Percentiles rank a stretch among this genome's conserved stretches.
These are phyloP conservation scores for Drosophila tani DNA, from an alignment of 1,140 invertebrate species.

Conservation along the genomic window DNA sequence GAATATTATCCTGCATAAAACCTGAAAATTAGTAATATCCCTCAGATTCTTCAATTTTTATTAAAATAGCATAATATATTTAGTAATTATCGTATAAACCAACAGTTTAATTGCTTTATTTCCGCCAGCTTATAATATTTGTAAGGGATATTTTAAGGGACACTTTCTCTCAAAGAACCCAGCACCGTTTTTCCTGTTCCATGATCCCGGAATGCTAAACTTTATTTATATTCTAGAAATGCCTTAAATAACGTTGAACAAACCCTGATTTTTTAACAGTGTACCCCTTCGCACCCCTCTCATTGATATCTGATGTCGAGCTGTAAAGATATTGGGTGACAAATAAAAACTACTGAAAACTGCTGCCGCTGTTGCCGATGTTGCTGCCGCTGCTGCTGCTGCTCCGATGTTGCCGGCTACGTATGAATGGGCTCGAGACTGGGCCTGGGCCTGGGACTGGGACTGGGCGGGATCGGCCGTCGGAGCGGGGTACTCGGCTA, in stretches of 20 bases:
- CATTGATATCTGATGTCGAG: constrained; percentile 75
- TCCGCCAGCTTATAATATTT: background rate
- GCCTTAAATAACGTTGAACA: background rate
- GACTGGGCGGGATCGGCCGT: constrained; percentile 35
- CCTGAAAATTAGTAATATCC: background rate
- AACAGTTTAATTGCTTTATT: no score
- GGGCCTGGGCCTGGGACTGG: constrained; percentile 9
- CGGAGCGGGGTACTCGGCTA: constrained; percentile 24
- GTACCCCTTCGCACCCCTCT: constrained; percentile 3
- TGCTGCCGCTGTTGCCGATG: constrained; percentile 62
- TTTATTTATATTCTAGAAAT: no score
- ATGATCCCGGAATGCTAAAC: background rate
- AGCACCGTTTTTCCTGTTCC: background rate
- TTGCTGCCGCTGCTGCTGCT: constrained; percentile 24
- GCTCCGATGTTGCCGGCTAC: constrained; percentile 53
- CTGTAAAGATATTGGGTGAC: constrained; percentile 84
- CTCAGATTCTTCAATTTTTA: background rate
- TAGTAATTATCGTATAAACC: background rate
- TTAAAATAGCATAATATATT: no score
- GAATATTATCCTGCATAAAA: background rate
- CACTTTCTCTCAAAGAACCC: background rate
- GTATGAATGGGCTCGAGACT: constrained; percentile 71
- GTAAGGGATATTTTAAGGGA: no score
- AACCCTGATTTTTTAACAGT: background rate
- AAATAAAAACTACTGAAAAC: constrained; percentile 84